Evolutionary conservation across 2,888 invertebrate genomes (phyloP).

Genomic region (Cryptus viduatorius): DNA sequence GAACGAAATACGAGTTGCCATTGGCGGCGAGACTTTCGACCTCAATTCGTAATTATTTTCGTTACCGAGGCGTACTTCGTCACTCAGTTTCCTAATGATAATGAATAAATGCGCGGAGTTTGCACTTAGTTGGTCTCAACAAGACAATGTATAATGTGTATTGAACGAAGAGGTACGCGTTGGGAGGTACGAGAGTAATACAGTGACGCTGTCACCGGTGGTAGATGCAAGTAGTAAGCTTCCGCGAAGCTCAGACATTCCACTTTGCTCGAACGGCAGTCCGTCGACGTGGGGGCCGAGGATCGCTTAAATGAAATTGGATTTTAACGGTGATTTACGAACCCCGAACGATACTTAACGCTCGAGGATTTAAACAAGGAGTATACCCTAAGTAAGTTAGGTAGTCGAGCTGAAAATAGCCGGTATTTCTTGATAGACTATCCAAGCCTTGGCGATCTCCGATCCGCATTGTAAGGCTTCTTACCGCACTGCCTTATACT

Average conservation of each 20-base stretch:
- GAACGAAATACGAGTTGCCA: background rate
- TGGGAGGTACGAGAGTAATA: background rate
- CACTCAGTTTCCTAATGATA: background rate
- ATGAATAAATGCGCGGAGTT: too few relatives aligned
- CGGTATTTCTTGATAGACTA: conserved; percentile 59
- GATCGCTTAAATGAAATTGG: conserved; percentile 66
- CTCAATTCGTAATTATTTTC: background rate
- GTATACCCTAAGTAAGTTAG: conserved; percentile 65
- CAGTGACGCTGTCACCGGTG: conserved; percentile 23
- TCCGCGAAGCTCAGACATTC: conserved; percentile 50
- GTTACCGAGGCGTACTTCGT: background rate
- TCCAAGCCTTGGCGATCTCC: conserved; percentile 48
- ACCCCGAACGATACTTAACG: conserved; percentile 62
- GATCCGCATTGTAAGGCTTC: conserved; percentile 56
- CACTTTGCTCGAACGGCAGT: conserved; percentile 42
- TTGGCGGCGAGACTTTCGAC: background rate
- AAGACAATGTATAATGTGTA: background rate
- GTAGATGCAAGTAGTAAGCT: conserved; percentile 50
- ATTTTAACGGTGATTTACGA: conserved; percentile 66
- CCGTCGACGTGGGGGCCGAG: conserved; percentile 33
- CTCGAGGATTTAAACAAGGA: conserved; percentile 60
- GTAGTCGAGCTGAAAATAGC: conserved; percentile 66
- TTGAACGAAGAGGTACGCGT: conserved; percentile 29
- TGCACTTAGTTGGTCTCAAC: background rate
- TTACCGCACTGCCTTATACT: conserved; percentile 38